These are phyloP conservation scores for Saturnia pavonia DNA, from an alignment of 2,888 invertebrate genomes.

Conservation along the genomic window DNA sequence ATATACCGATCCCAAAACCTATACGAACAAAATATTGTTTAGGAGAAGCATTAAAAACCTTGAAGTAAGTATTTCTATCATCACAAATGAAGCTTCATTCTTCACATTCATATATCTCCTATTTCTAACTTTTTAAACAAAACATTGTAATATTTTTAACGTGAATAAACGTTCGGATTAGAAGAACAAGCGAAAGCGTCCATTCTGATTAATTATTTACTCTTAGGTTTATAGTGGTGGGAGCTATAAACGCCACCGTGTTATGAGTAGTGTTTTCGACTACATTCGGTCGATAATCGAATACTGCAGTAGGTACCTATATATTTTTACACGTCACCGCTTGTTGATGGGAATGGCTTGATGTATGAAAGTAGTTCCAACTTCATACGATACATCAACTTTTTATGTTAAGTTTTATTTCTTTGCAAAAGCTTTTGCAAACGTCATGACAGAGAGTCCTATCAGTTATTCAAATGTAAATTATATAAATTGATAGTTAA, in stretches of 20 bases:
- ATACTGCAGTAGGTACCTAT: conserved; percentile 29
- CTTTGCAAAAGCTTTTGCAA: background rate
- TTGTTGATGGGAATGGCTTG: conserved; percentile 13
- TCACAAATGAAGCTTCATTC: too few relatives aligned
- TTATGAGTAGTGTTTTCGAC: conserved; percentile 25
- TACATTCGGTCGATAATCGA: conserved; percentile 33
- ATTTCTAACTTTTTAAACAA: background rate
- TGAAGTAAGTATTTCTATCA: too few relatives aligned
- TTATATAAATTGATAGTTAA: too few relatives aligned
- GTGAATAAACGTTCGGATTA: background rate
- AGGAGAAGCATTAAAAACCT: too few relatives aligned
- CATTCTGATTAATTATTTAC: conserved; percentile 6
- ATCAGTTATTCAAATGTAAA: too few relatives aligned
- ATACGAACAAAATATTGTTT: too few relatives aligned
- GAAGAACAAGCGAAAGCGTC: background rate
- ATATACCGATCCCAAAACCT: too few relatives aligned
- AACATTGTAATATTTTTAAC: too few relatives aligned
- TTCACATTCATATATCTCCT: background rate
- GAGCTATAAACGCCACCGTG: conserved; percentile 30
- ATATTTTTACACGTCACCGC: conserved; percentile 31
- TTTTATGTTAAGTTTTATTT: conserved; percentile 24
- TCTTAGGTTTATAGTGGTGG: conserved; percentile 24
- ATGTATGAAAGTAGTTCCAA: conserved; percentile 19
- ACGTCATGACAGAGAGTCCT: background rate
- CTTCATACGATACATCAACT: conserved; percentile 22